A percentile compares a stretch with the other conserved stretches of the same genome.
Conservation (phyloP, 2,888 invertebrate genomes). For the Rhamphomyia laevipes region DNA sequence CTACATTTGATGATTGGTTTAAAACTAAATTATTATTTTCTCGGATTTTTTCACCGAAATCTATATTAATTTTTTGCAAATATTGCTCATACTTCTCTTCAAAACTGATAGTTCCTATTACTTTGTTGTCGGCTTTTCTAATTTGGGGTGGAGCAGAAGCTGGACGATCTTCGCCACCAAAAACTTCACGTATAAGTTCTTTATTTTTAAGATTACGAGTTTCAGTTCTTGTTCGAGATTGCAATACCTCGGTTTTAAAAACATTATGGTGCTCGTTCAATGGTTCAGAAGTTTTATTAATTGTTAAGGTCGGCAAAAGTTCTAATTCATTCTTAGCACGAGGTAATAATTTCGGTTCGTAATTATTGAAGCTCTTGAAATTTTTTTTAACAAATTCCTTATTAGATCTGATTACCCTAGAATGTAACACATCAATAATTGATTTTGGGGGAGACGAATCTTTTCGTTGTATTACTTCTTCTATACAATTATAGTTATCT, state of each 20-base stretch:
- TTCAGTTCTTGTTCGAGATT: constrained; percentile 64
- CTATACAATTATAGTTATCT: too few species aligned
- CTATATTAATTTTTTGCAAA: constrained; percentile 26
- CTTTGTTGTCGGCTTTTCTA: constrained; percentile 23
- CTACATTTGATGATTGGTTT: too few species aligned
- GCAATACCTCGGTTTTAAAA: constrained; percentile 58
- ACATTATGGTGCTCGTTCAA: constrained; percentile 27
- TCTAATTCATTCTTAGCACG: constrained; percentile 15
- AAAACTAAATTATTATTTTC: too few species aligned
- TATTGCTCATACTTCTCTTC: constrained; percentile 33
- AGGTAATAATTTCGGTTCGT: constrained; percentile 13
- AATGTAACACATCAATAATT: constrained; percentile 35
- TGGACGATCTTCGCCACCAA: constrained; percentile 59
- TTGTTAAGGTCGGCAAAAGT: constrained; percentile 18
- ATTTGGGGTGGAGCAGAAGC: constrained; percentile 64
- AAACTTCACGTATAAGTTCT: constrained; percentile 71
- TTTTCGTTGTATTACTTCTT: too few species aligned
- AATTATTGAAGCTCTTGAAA: constrained; percentile 3
- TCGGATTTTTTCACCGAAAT: constrained; percentile 9
- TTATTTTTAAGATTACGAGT: constrained; percentile 59
- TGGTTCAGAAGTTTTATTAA: constrained; percentile 8
- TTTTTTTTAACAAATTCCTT: not conserved
- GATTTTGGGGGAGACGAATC: constrained; percentile 30
- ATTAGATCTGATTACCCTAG: constrained; percentile 22
- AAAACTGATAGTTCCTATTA: constrained; percentile 24